Evolutionary conservation across 2,797 vertebrate species (phyloP), one percentile per base, ranked within the genome.

Genomic region (Catamblyrhynchus diadema): DNA sequence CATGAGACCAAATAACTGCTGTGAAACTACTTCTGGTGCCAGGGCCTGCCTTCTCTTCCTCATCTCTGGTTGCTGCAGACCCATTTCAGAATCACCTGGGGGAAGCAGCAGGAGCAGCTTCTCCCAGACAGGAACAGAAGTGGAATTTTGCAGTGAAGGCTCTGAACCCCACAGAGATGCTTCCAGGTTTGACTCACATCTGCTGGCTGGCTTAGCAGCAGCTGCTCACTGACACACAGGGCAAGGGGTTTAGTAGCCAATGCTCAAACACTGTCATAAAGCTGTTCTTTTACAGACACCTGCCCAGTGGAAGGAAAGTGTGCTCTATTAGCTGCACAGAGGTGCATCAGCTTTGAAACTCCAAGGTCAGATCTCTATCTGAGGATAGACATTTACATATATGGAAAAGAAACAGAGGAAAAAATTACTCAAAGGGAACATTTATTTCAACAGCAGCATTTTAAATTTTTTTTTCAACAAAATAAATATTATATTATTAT

Each of bases 371-470:
- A 2, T 44, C 22, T 69, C 28, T 32, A 2, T 23, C 69, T 51
- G 45, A 77, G 78, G 4, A 33, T 10, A 33, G 9, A 3, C 42
- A 67, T 10, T 9, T 4, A 23, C 1, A 33, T 9, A 23, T 3
- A 45, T 9, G 2, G 37, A 67, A 87, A 60, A 80, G 12, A 8
- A 67, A 35, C 10, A 53, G 41, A 8, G 11, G 3, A 18, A 28
- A 23, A 23, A 57, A 33, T 8, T n/a, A 32, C 10, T 45, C 9
- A 41, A 56, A 25, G 4, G 14, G 0, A 1, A 35, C 8, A 14
- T 45, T 78, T 64, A 28, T 70, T 91, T 82, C 22, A 45, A 35
- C 12, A 50, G 21, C 9, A 74, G 21, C 8, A 37, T 53, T 82
- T 81, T 45, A 66, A 14, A 0, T 21, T 53, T 19, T 56, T 54